Base-by-base conservation (phyloP, 2,888 invertebrate genomes). In the Smittia sp. region DNA sequence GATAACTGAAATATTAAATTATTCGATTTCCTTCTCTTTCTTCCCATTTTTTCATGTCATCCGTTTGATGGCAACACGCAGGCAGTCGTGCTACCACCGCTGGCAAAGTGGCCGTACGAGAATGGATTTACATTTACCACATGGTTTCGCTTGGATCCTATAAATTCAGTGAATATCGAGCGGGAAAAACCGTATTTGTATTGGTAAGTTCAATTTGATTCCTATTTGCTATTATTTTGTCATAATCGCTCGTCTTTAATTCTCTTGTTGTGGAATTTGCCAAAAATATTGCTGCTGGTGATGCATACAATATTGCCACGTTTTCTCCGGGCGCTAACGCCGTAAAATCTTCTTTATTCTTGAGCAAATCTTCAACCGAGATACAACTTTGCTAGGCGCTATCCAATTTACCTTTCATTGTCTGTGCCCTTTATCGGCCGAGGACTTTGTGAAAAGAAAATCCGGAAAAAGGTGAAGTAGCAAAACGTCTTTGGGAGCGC, bases 111-210 rank as follows among this genome's bases (percentile, higher is more conserved):
- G 98, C 99, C 99, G 41, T 94, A 98, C 85, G 98, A 98, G 85
- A 97, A 91, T 84, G 99, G 99, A 75, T 99, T 98, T 89, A 98
- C 99, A 73, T 99, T 99, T 85, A 95, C 96, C 79, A 98, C 98
- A 78, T 99, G 99, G 99, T 95, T 99, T 83, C 89, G 98, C 76
- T 87, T 99, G 81, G 99, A 99, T 86, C 96, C 97, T 79, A 94
- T 96, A 84, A 97, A 97, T 86, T 96, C 96, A 75, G 96, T 96
- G 82, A 97, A 96, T 86, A 98, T 98, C 81, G 99, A 99, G 85
- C 87, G 97, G 78, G 98, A 99, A 85, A 97, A 97, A 84, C 99
- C 98, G 46, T 98, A 97, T 84, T 88, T 99, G 76, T 99, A 97
- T 84, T 96, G 96, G 97, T 96, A 84, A 89, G 86, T 83, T 68